Evolutionary conservation across 1,140 invertebrate species (phyloP).

Genomic region (Neodiprion fabricii): DNA sequence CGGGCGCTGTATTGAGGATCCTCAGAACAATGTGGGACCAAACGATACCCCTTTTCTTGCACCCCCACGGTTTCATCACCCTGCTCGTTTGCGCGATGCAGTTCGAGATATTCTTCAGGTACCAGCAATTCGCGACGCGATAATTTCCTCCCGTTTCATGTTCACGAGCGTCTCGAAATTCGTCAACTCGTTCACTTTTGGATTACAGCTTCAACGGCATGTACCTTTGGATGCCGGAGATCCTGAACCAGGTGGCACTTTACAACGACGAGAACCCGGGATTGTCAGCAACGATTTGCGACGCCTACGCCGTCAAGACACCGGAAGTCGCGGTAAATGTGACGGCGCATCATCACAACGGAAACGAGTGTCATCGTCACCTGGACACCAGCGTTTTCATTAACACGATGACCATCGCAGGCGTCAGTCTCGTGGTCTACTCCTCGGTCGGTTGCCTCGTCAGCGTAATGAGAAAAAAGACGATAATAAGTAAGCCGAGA

Average conservation of each 20-base stretch:
- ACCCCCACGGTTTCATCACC: background rate
- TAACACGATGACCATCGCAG: background rate
- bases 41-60: background rate
- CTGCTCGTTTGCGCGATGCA: background rate
- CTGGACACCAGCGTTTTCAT: background rate
- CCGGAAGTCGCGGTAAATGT: background rate
- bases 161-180: background rate
- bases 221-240: conserved; percentile 4
- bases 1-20: background rate
- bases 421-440: background rate
- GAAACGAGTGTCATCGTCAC: background rate
- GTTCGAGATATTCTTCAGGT: conserved; percentile 5
- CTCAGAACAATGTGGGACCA: background rate
- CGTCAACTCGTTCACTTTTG: too few relatives aligned
- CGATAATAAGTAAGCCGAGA: background rate
- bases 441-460: background rate
- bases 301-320: background rate
- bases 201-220: background rate
- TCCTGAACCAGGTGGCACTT: background rate
- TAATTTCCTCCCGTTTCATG: background rate
- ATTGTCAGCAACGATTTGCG: background rate
- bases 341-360: background rate
- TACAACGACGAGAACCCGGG: conserved; percentile 3
- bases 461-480: background rate
- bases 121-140: too few relatives aligned